Evolutionary conservation across 2,888 invertebrate species (phyloP).

Genomic region (Ctena decussata): DNA sequence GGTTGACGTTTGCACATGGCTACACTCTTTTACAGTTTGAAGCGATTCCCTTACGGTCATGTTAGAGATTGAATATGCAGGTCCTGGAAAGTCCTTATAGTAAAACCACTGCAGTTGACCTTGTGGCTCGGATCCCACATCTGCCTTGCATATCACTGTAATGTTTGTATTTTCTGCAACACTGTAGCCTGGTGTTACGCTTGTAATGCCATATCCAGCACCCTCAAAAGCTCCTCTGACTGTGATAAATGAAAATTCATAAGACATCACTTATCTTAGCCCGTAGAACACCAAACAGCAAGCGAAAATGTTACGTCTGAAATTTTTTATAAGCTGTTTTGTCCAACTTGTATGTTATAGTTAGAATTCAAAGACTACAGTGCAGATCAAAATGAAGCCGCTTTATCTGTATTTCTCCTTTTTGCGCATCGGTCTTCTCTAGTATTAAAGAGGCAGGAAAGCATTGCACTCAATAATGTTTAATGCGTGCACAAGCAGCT

Average conservation of each 20-base stretch:
- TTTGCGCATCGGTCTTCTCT: too few relatives aligned
- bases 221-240: not conserved
- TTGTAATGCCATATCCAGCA: not conserved
- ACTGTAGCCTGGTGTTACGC: not conserved
- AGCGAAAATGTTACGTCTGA: too few relatives aligned
- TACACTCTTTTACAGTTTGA: constrained; percentile 9
- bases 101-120: constrained; percentile 43
- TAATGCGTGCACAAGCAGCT: too few relatives aligned
- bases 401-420: too few relatives aligned
- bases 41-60: not conserved
- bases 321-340: too few relatives aligned
- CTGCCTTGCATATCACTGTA: constrained; percentile 40
- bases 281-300: too few relatives aligned
- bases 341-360: too few relatives aligned
- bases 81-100: constrained; percentile 16
- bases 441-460: too few relatives aligned
- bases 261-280: too few relatives aligned
- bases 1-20: constrained; percentile 22
- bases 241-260: not conserved
- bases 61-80: not conserved
- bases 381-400: too few relatives aligned
- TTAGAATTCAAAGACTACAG: too few relatives aligned
- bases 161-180: constrained; percentile 36
- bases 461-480: too few relatives aligned
- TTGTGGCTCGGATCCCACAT: constrained; percentile 42